phyloP scores from a whole-genome alignment of 2,888 invertebrate species.

The Yponomeuta malinellus region DNA sequence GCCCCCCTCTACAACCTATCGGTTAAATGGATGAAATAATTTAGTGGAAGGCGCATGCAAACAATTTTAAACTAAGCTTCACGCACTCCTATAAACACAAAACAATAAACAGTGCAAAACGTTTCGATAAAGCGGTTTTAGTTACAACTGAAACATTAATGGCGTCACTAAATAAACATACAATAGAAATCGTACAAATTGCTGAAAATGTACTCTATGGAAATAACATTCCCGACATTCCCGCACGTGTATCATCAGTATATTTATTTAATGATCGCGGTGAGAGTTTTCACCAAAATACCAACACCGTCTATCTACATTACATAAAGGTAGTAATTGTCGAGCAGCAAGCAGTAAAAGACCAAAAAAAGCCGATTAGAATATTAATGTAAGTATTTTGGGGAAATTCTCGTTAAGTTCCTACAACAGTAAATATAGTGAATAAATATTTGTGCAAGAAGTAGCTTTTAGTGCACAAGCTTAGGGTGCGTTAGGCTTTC shows the following conservation, averaged over 20 bases:
- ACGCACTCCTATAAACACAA: slow-evolving; percentile 33
- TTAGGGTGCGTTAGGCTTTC: slow-evolving; percentile 42
- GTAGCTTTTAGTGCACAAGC: slow-evolving; percentile 48
- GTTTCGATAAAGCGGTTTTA: slow-evolving; percentile 54
- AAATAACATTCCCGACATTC: neutral
- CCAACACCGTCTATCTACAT: slow-evolving; percentile 61
- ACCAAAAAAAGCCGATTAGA: slow-evolving; percentile 41
- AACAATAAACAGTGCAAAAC: slow-evolving; percentile 44
- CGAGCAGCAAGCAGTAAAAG: slow-evolving; percentile 49
- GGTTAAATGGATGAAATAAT: slow-evolving; percentile 63
- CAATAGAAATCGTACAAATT: neutral
- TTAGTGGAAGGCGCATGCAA: slow-evolving; percentile 63
- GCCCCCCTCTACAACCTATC: slow-evolving; percentile 51
- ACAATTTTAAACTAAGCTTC: slow-evolving; percentile 61
- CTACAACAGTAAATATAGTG: slow-evolving; percentile 17
- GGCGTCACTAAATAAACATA: slow-evolving; percentile 17
- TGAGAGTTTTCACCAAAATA: slow-evolving; percentile 69
- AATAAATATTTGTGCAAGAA: neutral
- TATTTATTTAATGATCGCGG: slow-evolving; percentile 51
- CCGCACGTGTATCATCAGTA: slow-evolving; percentile 29
- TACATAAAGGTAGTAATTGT: slow-evolving; percentile 35
- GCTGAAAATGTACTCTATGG: neutral
- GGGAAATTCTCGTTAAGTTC: slow-evolving; percentile 51
- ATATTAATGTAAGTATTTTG: slow-evolving; percentile 69
- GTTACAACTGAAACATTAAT: slow-evolving; percentile 16